phyloP scores from a whole-genome alignment of 2,888 invertebrate genomes.

The Scotopteryx bipunctaria region DNA sequence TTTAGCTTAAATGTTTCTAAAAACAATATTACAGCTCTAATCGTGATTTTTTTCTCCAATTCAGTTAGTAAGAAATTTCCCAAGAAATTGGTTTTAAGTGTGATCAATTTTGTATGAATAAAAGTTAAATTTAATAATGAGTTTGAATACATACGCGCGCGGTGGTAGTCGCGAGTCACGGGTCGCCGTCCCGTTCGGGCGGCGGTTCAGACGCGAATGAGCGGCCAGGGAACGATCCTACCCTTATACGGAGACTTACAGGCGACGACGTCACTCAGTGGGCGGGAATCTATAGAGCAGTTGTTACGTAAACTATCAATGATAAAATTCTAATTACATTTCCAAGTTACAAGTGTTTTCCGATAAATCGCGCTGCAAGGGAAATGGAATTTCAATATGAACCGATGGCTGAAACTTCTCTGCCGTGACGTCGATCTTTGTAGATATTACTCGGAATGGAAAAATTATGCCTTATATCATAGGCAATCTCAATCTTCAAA shows the following conservation, averaged over 20 bases:
- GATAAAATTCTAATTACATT: not conserved
- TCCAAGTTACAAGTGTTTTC: too few species aligned
- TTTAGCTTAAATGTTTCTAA: too few species aligned
- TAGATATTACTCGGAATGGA: too few species aligned
- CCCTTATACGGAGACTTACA: slow-evolving; percentile 71
- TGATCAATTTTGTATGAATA: not conserved
- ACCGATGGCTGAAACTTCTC: too few species aligned
- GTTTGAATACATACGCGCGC: slow-evolving; percentile 73
- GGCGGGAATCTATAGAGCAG: slow-evolving; percentile 61
- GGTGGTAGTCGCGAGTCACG: slow-evolving; percentile 54
- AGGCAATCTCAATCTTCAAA: too few species aligned
- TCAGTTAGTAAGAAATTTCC: too few species aligned
- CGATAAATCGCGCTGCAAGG: too few species aligned
- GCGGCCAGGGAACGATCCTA: slow-evolving; percentile 48
- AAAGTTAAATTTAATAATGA: slow-evolving; percentile 6
- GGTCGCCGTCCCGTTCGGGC: slow-evolving; percentile 68
- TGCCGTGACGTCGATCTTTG: too few species aligned
- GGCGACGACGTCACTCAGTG: slow-evolving; percentile 51
- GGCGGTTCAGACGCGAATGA: slow-evolving; percentile 70
- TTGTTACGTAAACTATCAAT: slow-evolving; percentile 8
- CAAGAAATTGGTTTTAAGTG: too few species aligned
- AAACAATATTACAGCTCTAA: slow-evolving; percentile 2
- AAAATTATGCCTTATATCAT: too few species aligned
- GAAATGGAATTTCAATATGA: too few species aligned
- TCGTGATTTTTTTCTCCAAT: too few species aligned